Percentiles rank a stretch among this genome's conserved stretches.
Conservation (phyloP, 2,888 invertebrate species). For the Lepas anatifera region DNA sequence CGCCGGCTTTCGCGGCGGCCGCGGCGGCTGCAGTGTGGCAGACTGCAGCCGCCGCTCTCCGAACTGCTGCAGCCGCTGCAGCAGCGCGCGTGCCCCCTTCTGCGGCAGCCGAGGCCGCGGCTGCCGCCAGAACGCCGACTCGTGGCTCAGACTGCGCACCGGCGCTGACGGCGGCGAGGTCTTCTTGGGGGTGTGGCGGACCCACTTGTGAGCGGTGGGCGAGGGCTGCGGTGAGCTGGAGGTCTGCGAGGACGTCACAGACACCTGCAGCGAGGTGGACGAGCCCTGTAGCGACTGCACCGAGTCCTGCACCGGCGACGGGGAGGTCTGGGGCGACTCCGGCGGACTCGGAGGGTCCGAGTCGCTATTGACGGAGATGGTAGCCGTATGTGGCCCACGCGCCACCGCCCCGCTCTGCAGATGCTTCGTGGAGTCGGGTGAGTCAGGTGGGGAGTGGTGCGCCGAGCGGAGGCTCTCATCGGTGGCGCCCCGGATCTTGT, state of each 20-base stretch:
- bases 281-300: too few relatives aligned
- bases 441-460: not conserved
- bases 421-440: too few relatives aligned
- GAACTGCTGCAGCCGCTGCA: not conserved
- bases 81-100: not conserved
- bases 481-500: conserved; percentile 15
- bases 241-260: not conserved
- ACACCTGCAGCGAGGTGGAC: not conserved
- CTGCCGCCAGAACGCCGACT: not conserved
- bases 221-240: not conserved
- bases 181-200: not conserved
- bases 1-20: conserved; percentile 73
- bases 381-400: conserved; percentile 66
- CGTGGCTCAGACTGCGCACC: not conserved
- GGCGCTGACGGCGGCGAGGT: not conserved
- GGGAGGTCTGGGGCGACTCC: too few relatives aligned
- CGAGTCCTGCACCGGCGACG: too few relatives aligned
- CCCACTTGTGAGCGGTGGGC: not conserved
- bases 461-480: not conserved
- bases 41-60: not conserved
- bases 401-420: conserved; percentile 43
- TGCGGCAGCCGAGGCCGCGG: not conserved
- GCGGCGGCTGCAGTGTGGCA: conserved; percentile 43
- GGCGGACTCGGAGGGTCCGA: too few relatives aligned
- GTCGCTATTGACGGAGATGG: conserved; percentile 31